Evolutionary conservation across 37 sponge, comb jelly and placozoan genomes (phyloP), one percentile per base, ranked within the genome.

Genomic region (Spongilla lacustris): DNA sequence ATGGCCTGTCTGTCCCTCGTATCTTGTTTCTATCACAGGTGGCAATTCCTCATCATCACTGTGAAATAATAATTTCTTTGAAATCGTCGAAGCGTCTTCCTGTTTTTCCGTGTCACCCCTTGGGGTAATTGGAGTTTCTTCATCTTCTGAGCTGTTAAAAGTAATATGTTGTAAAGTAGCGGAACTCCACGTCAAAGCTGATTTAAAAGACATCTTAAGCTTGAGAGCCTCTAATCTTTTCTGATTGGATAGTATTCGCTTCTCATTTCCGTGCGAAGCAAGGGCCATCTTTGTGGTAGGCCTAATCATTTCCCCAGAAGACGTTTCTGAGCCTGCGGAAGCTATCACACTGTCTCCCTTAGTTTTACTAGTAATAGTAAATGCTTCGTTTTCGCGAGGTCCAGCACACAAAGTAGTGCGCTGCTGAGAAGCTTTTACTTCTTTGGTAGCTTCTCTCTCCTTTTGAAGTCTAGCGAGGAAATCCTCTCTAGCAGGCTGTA

Each of bases 401-500:
- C n/a, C n/a, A n/a, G n/a, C n/a, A n/a, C n/a, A n/a, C n/a, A n/a
- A n/a, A n/a, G n/a, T n/a, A n/a, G n/a, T n/a, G n/a, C n/a, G n/a
- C n/a, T n/a, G n/a, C n/a, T n/a, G n/a, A 9, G 41, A 41, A 41
- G 6, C 41, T 41, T 41, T 41, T 6, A 41, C 6, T 41, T 41
- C 41, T 41, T 41, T 41, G 41, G n/a, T n/a, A n/a, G 41, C 41
- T 41, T 50, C 21, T 75, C 85, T 38, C 36, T 84, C 85, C 31
- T 13, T 35, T 41, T 76, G 26, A 30, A 75, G 76, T 36, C 85
- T 66, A 13, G 21, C 67, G 8, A 86, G 80, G 34, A 69, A 86
- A 49, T 41, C 79, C 24, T 86, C 80, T 26, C 67, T 86, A 33
- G 87, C 87, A 22, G 32, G 36, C 48, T 86, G 80, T 17, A 86